Base-by-base conservation (phyloP, 2,888 invertebrate species). In the Limnephilus lunatus region DNA sequence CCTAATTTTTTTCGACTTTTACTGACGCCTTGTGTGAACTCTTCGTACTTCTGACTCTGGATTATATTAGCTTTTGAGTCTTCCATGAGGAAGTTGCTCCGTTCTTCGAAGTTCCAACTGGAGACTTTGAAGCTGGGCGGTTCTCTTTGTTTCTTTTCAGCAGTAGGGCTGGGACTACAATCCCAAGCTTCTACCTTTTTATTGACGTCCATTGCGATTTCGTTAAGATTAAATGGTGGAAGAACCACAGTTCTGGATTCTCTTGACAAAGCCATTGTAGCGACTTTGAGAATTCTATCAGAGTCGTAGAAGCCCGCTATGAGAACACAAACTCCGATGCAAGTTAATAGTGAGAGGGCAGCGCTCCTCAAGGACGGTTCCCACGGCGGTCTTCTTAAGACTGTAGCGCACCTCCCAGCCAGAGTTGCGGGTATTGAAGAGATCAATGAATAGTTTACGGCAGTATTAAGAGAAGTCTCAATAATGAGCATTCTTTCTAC, bases 281-380 rank as follows among this genome's bases (percentile, higher is more conserved):
- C 96, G 91, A 95, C 95, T 80, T 96, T 96, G 92, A 97, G 95
- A 88, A 98, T 97, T 87, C 97, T 96, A 94, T 98, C 97, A 0
- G 98, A 97, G 94, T 98, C 98, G 83, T 98, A 96, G 94, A 97
- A 96, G 95, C 95, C 0, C 98, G 99, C 83, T 98, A 96, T 2
- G 97, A 97, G 90, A 98, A 95, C 2, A 31, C 93, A 94, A 25
- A 94, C 81, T 19, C 92, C 94, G 32, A 93, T 90, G 48, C 93
- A 94, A 25, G 90, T 92, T 44, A 94, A 91, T 3, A 93, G 80
- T 9, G 91, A 92, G 15, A 93, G 88, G 96, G 95, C 90, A 97
- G 97, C 93, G 97, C 95, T 92, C 91, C 95, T 95, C 94, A 94
- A 93, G 97, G 96, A 90, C 96, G 95, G 94, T 97, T 97, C 94